Evolutionary conservation across 1,140 invertebrate genomes (phyloP).

Genomic region (Drosophila orena): DNA sequence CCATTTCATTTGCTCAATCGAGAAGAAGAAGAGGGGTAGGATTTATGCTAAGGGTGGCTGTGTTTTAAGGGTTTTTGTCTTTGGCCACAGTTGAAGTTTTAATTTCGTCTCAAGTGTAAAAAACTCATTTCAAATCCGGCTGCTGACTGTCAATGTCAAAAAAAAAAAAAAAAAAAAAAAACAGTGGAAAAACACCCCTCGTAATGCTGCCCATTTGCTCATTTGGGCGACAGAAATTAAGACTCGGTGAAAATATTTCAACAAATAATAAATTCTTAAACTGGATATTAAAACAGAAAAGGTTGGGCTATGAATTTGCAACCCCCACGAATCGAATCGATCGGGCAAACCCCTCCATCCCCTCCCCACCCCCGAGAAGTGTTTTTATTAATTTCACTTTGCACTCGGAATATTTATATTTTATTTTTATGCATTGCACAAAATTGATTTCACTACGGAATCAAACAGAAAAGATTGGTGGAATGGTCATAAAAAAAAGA

Average conservation of each 20-base stretch:
- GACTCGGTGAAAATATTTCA: conserved; percentile 48
- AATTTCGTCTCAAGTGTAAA: conserved; percentile 76
- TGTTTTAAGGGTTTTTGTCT: conserved; percentile 35
- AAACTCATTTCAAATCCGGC: conserved; percentile 68
- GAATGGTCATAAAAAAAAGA: neutral
- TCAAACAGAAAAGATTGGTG: conserved; percentile 22
- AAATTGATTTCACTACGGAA: conserved; percentile 72
- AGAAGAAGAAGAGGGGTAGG: conserved; percentile 2
- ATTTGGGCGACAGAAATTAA: conserved; percentile 70
- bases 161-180: too few species aligned
- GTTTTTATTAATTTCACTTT: conserved; percentile 73
- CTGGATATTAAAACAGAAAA: conserved; percentile 26
- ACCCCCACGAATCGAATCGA: conserved; percentile 25
- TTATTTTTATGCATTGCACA: conserved; percentile 27
- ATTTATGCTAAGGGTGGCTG: conserved; percentile 26
- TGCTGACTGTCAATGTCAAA: conserved; percentile 32
- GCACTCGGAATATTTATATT: conserved; percentile 63
- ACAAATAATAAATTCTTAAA: conserved; percentile 51
- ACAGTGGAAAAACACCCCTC: conserved; percentile 8
- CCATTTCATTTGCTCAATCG: conserved; percentile 70
- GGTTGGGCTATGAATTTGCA: conserved; percentile 11
- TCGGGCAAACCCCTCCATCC: conserved; percentile 14
- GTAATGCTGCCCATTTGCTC: conserved; percentile 50
- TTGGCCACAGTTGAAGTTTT: conserved; percentile 51
- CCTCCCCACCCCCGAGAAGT: conserved; percentile 11